Base-by-base conservation (phyloP, 2,888 invertebrate species). In the Gastracanthus pulcherrimus region DNA sequence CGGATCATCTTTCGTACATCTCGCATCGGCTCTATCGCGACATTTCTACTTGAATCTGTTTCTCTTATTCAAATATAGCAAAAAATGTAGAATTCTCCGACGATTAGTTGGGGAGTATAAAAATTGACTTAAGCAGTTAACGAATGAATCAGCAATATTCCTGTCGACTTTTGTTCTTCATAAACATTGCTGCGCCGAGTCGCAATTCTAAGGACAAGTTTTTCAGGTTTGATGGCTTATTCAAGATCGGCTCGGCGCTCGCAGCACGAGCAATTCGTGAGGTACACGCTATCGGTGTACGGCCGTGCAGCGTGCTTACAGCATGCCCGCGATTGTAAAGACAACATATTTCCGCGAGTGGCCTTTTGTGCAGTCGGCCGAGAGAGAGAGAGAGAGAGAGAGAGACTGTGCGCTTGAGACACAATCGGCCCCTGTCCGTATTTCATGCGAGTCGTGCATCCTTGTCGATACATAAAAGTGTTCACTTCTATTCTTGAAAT, bases 401-500 rank as follows among this genome's bases (percentile, higher is more conserved):
- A 66, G 38, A 38, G 38, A 41, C 23, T n/a, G 38, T 34, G 41
- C 34, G n/a, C n/a, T 26, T 34, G 16, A 11, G 3, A 19, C 77
- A 67, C 71, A 81, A 66, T 76, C 76, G 69, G 60, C 7, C 51
- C 51, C 16, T 41, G 62, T 41, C 76, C 75, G 80, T 82, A 82
- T 82, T 76, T 82, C 82, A 82, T 82, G 71, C 82, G 67, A 82
- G 80, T 82, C 80, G 82, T 82, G 82, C 82, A 69, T 75, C 76
- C 66, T 60, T 45, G 75, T 69, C 76, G 76, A 76, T 79, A 76
- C 76, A 80, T 60, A 82, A 80, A 80, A 82, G 48, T 76, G 76
- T 80, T 80, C 82, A 67, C 82, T 80, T 82, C 76, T 79, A 79
- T 80, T 80, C 80, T 76, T 75, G 74, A 82, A 81, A 82, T 78